Conservation (phyloP, 2,888 invertebrate species). For the Pristionchus fissidentatus region DNA sequence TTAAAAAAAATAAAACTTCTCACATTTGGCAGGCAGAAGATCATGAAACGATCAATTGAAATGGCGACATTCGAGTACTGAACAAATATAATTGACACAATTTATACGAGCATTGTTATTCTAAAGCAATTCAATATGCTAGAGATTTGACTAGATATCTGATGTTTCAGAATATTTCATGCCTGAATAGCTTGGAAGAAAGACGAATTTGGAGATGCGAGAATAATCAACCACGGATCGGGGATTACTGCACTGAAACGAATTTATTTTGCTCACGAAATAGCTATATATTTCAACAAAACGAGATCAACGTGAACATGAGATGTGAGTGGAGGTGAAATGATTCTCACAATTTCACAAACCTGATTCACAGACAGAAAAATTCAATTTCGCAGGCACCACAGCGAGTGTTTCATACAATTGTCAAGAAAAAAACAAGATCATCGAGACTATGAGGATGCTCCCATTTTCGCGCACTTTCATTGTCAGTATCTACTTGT, state of each 20-base stretch:
- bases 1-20: background rate
- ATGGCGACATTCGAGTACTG: constrained; percentile 37
- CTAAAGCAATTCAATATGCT: no score
- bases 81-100: background rate
- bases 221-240: constrained; percentile 42
- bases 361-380: no score
- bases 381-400: no score
- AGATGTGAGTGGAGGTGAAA: no score
- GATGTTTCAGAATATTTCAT: background rate
- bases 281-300: no score
- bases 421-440: background rate
- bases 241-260: constrained; percentile 1
- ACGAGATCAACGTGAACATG: no score
- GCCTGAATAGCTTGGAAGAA: constrained; percentile 40
- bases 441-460: no score
- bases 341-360: no score
- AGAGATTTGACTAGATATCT: background rate
- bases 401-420: no score
- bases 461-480: no score
- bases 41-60: constrained; percentile 36
- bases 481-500: no score
- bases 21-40: constrained; percentile 17
- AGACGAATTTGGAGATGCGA: constrained; percentile 42
- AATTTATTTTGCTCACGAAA: no score
- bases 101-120: background rate